These are phyloP conservation scores for Athetis lepigone DNA, from an alignment of 2,888 invertebrate species.

Conservation along the genomic window DNA sequence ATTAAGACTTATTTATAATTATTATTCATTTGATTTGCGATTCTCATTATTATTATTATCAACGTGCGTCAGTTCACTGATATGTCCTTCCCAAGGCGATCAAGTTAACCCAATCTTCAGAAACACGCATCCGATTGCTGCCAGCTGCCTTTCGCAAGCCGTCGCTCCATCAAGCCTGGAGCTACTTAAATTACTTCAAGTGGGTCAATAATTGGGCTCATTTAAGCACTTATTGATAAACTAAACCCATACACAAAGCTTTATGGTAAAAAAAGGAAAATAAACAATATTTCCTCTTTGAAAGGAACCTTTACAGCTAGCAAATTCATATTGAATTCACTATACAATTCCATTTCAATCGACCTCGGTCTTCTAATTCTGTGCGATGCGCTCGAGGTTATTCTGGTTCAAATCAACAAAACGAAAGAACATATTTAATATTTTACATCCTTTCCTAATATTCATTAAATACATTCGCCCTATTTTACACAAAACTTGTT, in stretches of 20 bases:
- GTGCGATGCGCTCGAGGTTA: not conserved
- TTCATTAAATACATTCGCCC: constrained; percentile 62
- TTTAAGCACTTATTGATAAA: not conserved
- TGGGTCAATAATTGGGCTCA: not conserved
- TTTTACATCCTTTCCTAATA: constrained; percentile 43
- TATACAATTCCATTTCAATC: constrained; percentile 28
- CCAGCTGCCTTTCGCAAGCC: no score
- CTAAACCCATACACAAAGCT: not conserved
- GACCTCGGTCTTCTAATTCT: constrained; percentile 25
- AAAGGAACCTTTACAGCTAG: constrained; percentile 1
- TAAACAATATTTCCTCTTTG: not conserved
- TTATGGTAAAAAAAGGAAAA: not conserved
- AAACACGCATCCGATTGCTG: no score
- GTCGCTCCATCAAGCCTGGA: no score
- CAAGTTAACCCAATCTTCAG: no score
- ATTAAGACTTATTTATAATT: no score
- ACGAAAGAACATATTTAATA: no score
- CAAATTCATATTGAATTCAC: constrained; percentile 16
- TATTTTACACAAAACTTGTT: constrained; percentile 72
- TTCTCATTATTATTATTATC: no score
- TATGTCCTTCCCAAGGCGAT: no score
- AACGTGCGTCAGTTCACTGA: no score
- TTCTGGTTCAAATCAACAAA: constrained; percentile 21
- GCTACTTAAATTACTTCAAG: no score
- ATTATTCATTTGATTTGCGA: no score